Percentiles rank a stretch among this genome's conserved stretches.
phyloP scores from a whole-genome alignment of 2,797 vertebrate genomes.

The Lepus oiostolus region DNA sequence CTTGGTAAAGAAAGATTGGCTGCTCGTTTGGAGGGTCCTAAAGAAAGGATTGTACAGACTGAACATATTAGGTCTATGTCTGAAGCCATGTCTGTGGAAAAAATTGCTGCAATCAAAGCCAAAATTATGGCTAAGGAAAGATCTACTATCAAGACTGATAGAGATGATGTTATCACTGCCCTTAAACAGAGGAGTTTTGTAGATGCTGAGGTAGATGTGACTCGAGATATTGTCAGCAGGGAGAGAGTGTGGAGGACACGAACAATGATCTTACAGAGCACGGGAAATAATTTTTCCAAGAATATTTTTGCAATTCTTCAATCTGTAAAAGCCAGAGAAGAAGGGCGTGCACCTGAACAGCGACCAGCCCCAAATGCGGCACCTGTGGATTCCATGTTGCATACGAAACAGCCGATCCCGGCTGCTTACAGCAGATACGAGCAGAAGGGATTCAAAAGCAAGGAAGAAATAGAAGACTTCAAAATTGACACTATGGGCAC shows the following conservation, averaged over 20 bases:
- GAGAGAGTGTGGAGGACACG: slow-evolving; percentile 98
- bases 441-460: too few species aligned
- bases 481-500: too few species aligned
- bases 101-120: slow-evolving; percentile 99
- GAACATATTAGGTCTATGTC: too few species aligned
- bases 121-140: slow-evolving; percentile 99
- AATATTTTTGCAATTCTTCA: slow-evolving; percentile 99
- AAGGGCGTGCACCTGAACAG: slow-evolving; percentile 97
- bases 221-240: slow-evolving; percentile 98
- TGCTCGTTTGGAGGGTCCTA: too few species aligned
- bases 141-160: slow-evolving; percentile 98
- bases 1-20: too few species aligned
- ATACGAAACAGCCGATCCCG: too few species aligned
- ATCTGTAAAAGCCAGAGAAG: slow-evolving; percentile 99
- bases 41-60: too few species aligned
- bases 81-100: too few species aligned
- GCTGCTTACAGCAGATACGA: too few species aligned
- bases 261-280: slow-evolving; percentile 99
- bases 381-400: too few species aligned
- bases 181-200: slow-evolving; percentile 99
- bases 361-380: slow-evolving; percentile 95
- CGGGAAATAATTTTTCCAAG: slow-evolving; percentile 99
- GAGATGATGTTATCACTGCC: slow-evolving; percentile 97
- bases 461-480: too few species aligned
- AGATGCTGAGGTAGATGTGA: slow-evolving; percentile 98